Evolutionary conservation across 2,113 vertebrate genomes (phyloP), one percentile per base, ranked within the genome.

Genomic region (Podarcis raffonei): DNA sequence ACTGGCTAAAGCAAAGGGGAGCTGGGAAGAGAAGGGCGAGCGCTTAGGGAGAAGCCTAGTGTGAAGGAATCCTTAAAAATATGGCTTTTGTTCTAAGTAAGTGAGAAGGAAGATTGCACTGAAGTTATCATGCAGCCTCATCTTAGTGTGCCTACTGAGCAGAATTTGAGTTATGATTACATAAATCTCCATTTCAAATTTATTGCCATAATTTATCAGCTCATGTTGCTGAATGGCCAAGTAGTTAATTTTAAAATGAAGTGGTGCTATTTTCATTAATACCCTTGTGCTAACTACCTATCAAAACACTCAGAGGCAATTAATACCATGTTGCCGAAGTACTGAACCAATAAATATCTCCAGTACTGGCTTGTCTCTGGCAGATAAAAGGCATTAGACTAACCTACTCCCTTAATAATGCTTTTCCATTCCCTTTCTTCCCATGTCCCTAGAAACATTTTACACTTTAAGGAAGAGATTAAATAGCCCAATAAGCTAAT

Each of bases 241-340:
- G 96, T 88, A 95, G 96, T 97, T 97, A 96, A 97, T 97, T 97
- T 96, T 94, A 94, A 96, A 96, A 96, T 94, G 96, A 97, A 97
- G 96, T 93, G 94, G 91, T 94, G 95, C 95, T 97, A 95, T 97
- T 97, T 97, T 97, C 96, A 97, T 97, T 97, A 96, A 97, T 97
- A 95, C 95, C 93, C 91, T 72, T 85, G 89, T 79, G 87, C 95
- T 96, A 97, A 96, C 94, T 96, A 96, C 96, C 96, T 95, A 97
- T 96, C 95, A 95, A 95, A 97, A 95, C 94, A 94, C 90, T 81
- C 91, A 66, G 87, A 92, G 94, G 95, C 96, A 96, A 97, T 97
- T 97, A 97, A 96, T 95, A 94, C 95, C 72, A 16, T 87, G 90
- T 93, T 95, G 96, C 91, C 88, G 94, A 93, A 95, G 95, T 89